phyloP scores from a whole-genome alignment of 2,888 invertebrate genomes.

The Lymantria monacha region DNA sequence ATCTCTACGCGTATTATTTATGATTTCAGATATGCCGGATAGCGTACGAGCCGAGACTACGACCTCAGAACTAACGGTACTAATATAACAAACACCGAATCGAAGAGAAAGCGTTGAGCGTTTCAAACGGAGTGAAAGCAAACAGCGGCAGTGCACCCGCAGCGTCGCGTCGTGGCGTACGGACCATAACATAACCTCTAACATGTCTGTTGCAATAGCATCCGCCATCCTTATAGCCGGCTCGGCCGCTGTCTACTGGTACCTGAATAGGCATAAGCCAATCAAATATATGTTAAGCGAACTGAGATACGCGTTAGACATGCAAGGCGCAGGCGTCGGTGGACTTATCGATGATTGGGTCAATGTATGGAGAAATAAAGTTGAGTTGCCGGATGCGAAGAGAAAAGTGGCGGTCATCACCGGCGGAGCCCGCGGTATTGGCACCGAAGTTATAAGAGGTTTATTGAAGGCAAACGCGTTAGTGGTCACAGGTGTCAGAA shows the following conservation, averaged over 20 bases:
- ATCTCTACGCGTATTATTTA: slow-evolving; percentile 9
- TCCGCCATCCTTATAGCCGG: slow-evolving; percentile 52
- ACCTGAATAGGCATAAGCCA: slow-evolving; percentile 79
- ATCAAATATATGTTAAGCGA: slow-evolving; percentile 77
- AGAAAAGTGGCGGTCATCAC: slow-evolving; percentile 91
- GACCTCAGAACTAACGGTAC: slow-evolving; percentile 69
- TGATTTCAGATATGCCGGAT: slow-evolving; percentile 30
- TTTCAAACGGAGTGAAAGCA: slow-evolving; percentile 72
- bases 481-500: slow-evolving; percentile 88
- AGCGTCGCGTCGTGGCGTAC: slow-evolving; percentile 58
- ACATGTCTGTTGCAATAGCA: slow-evolving; percentile 58
- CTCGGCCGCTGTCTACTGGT: slow-evolving; percentile 65
- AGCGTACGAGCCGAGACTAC: slow-evolving; percentile 27
- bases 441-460: slow-evolving; percentile 88
- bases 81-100: slow-evolving; percentile 55
- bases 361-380: slow-evolving; percentile 79
- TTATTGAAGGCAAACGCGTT: slow-evolving; percentile 89
- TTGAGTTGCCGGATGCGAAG: slow-evolving; percentile 84
- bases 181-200: slow-evolving; percentile 63
- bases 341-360: slow-evolving; percentile 84
- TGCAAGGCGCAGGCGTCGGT: slow-evolving; percentile 82
- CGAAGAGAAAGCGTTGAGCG: slow-evolving; percentile 74
- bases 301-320: slow-evolving; percentile 77
- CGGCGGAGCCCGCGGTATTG: slow-evolving; percentile 94
- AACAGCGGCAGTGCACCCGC: slow-evolving; percentile 52